Evolutionary conservation across 2,888 invertebrate species (phyloP), one percentile per base, ranked within the genome.

Genomic region (Caenorhabditis becei): DNA sequence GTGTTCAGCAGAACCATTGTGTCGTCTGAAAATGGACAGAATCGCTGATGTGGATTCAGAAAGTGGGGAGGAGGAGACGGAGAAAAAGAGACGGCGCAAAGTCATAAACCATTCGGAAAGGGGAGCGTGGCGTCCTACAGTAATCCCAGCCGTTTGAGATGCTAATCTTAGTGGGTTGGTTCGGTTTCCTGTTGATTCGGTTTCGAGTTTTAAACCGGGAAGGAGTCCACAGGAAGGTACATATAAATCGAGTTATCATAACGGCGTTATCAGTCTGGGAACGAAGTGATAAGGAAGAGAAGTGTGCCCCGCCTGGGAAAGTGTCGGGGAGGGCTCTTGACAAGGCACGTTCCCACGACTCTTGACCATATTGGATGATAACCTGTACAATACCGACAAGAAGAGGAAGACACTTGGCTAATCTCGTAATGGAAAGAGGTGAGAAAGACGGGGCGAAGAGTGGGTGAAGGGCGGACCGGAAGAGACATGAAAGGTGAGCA

Each of bases 241-340:
- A n/a, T 7, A 53, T 53, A 24, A 23, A 53, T 53, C 53, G 24
- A 16, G 32, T 16, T 24, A 5, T 47, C 47, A 47, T 18, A 47
- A 47, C n/a, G 41, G 58, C 20, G 53, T 62, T 71, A 71, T 71
- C 71, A 71, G 71, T 54, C n/a, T 71, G 71, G 71, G 71, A 71
- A 71, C 62, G 47, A 32, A 28, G 41, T 71, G 71, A 71, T 71
- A 71, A 62, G 54, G 37, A 41, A 20, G 59, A 32, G 32, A 56
- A 56, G 56, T 56, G 56, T 35, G 56, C 16, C 26, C 53, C 53
- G 58, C 69, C 61, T 71, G 71, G 71, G 71, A 71, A 69, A 56
- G 56, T 67, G 65, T 53, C 41, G 49, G 47, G n/a, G 54, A 32
- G 18, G 20, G 58, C 37, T 37, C 58, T 58, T 23, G 23, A 11